These are phyloP conservation scores for Chunga burmeisteri DNA, from an alignment of 2,113 vertebrate species.

Conservation along the genomic window DNA sequence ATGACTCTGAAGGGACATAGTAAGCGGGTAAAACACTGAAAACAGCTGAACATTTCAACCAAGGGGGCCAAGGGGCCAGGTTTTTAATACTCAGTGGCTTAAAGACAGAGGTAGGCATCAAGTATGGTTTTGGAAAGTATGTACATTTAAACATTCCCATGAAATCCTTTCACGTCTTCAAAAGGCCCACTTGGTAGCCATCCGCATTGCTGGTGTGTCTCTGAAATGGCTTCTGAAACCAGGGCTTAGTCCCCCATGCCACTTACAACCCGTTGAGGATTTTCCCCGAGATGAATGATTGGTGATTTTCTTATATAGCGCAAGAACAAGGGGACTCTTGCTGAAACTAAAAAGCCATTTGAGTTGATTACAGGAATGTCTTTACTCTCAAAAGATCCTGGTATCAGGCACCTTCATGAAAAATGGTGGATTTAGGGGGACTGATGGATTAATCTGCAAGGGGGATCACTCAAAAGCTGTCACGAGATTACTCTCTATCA, in stretches of 20 bases:
- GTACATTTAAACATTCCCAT: not conserved
- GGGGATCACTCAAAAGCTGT: not conserved
- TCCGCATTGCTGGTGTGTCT: not conserved
- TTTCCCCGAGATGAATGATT: not conserved
- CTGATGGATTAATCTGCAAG: not conserved
- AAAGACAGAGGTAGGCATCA: not conserved
- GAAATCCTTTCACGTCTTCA: not conserved
- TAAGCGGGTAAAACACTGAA: not conserved
- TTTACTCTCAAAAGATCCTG: not conserved
- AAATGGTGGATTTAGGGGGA: not conserved
- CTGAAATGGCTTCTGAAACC: not conserved
- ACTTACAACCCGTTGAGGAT: not conserved
- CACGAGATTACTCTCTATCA: not conserved
- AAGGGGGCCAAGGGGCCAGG: not conserved
- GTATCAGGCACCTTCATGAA: not conserved
- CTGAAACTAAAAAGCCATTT: not conserved
- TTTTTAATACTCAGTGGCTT: not conserved
- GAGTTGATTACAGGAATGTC: not conserved
- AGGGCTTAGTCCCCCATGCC: not conserved
- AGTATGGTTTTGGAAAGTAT: not conserved
- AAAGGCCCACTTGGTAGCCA: not conserved
- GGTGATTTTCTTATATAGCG: not conserved
- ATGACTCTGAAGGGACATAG: fast-evolving
- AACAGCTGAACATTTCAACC: not conserved
- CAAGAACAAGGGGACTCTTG: not conserved